Evolutionary conservation across 2,888 invertebrate species (phyloP).

Genomic region (Drosophila algonquin): DNA sequence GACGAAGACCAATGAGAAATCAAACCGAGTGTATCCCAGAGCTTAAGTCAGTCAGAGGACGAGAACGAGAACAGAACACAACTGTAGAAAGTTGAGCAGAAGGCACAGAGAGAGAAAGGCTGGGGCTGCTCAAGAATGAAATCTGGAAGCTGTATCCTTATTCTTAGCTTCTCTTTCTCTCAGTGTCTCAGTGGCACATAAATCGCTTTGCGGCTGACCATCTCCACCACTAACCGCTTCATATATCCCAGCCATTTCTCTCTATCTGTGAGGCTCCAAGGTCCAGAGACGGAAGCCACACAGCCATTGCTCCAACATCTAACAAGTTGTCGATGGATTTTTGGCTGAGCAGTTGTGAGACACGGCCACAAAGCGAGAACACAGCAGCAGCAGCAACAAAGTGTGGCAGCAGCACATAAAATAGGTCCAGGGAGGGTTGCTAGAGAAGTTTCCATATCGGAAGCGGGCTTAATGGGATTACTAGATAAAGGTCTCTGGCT

Average conservation of each 20-base stretch:
- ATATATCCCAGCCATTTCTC: constrained; percentile 4
- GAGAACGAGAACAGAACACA: constrained; percentile 12
- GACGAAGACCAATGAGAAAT: constrained; percentile 44
- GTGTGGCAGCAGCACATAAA: constrained; percentile 15
- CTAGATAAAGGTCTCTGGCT: not conserved
- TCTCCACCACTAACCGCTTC: constrained; percentile 2
- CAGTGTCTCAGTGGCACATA: constrained; percentile 20
- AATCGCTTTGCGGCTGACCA: constrained; percentile 35
- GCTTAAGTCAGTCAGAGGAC: constrained; percentile 34
- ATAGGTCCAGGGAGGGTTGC: constrained; percentile 5
- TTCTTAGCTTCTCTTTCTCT: not conserved
- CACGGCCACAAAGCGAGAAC: constrained; percentile 24
- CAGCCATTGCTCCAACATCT: constrained; percentile 45
- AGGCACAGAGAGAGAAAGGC: constrained; percentile 1
- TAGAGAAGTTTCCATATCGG: not conserved
- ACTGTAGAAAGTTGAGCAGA: not conserved
- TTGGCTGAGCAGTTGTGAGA: constrained; percentile 29
- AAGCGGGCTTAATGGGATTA: not conserved
- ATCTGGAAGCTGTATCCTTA: not conserved
- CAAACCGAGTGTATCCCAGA: constrained; percentile 44
- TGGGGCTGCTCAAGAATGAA: not conserved
- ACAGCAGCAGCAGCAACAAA: constrained; percentile 34
- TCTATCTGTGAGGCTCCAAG: not conserved
- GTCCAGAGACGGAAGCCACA: constrained; percentile 20
- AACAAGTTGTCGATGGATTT: constrained; percentile 61